Conservation (phyloP, 2,797 vertebrate genomes). For the Premnoplex brunnescens region DNA sequence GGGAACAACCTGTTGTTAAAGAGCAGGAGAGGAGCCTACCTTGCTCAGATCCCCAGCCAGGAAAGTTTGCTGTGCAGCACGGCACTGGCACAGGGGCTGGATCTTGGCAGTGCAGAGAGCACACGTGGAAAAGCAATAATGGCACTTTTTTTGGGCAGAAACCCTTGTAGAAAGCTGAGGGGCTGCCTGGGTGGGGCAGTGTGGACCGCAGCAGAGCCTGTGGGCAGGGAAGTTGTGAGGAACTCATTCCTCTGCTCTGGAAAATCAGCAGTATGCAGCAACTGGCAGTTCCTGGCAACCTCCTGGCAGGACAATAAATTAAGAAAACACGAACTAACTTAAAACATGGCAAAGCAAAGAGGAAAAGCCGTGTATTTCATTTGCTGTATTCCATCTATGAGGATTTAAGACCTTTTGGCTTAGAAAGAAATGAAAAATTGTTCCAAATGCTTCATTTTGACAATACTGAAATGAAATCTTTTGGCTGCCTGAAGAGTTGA, state of each 20-base stretch:
- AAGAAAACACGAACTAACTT: neutral
- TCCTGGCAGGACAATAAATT: neutral
- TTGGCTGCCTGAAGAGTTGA: neutral
- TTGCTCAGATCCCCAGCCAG: neutral
- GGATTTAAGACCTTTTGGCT: neutral
- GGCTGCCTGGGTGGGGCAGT: neutral
- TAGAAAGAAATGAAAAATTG: slow-evolving; percentile 1
- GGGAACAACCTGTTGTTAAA: neutral
- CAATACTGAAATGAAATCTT: neutral
- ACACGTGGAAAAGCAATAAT: neutral
- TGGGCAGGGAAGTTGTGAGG: neutral
- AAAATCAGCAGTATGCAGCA: neutral
- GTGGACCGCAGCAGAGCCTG: neutral
- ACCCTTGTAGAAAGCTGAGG: neutral
- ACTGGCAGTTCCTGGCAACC: neutral
- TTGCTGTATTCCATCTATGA: neutral
- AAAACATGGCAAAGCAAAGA: neutral
- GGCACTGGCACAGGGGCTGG: fast-evolving
- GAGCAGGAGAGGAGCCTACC: neutral
- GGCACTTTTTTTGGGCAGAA: neutral
- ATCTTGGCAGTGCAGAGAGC: neutral
- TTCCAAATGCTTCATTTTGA: neutral
- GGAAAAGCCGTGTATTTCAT: neutral
- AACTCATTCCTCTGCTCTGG: neutral
- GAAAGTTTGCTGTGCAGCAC: neutral